Evolutionary conservation across 2,888 invertebrate species (phyloP).

Genomic region (Pristionchus exspectatus): DNA sequence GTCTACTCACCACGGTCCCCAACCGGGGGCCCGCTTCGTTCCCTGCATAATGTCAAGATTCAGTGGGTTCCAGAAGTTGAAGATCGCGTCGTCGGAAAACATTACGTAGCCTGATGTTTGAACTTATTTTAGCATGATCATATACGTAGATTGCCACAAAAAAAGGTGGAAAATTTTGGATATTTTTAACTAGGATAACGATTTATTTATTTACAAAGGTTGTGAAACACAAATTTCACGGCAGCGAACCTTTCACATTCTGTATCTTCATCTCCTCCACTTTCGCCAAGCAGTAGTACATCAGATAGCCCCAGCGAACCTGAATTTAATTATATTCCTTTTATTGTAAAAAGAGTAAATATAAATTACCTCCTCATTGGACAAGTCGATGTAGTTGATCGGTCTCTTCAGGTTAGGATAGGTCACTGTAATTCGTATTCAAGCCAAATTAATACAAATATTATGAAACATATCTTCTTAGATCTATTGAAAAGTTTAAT

Average conservation of each 20-base stretch:
- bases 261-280: constrained; percentile 43
- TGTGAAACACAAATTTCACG: neutral
- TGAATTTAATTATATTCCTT: neutral
- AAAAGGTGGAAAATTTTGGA: too few species aligned
- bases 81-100: constrained; percentile 41
- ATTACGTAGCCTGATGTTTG: constrained; percentile 40
- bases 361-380: constrained; percentile 1
- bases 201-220: too few species aligned
- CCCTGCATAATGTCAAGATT: neutral
- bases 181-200: neutral
- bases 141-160: too few species aligned
- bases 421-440: neutral
- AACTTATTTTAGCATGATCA: too few species aligned
- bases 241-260: constrained; percentile 39
- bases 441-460: too few species aligned
- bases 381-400: constrained; percentile 39
- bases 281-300: constrained; percentile 50
- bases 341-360: neutral
- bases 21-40: neutral
- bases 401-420: constrained; percentile 28
- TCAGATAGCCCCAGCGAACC: constrained; percentile 20
- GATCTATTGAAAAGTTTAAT: too few species aligned
- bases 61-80: constrained; percentile 48
- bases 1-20: neutral
- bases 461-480: neutral